These are phyloP conservation scores for Pseudeuparius sepicola DNA, from an alignment of 2,888 invertebrate genomes.

Conservation along the genomic window DNA sequence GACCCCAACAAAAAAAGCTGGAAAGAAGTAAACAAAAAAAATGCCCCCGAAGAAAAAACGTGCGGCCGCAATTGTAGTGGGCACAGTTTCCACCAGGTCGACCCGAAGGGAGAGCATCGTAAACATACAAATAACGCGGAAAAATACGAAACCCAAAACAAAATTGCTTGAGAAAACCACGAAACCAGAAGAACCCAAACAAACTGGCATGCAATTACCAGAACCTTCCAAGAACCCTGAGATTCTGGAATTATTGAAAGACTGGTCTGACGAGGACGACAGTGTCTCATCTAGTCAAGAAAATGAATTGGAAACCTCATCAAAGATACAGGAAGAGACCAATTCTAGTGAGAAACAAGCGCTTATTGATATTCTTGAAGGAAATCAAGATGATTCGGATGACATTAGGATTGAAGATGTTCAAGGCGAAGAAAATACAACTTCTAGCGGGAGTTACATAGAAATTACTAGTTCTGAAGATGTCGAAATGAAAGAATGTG, in stretches of 20 bases:
- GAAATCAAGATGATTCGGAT: conserved; percentile 8
- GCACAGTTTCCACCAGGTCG: conserved; percentile 29
- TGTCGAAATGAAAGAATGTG: too few species aligned
- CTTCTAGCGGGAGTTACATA: too few species aligned
- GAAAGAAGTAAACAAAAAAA: too few species aligned
- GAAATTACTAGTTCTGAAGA: too few species aligned
- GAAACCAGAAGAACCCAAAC: not conserved
- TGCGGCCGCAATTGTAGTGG: conserved; percentile 24
- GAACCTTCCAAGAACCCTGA: conserved; percentile 17
- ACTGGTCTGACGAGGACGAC: conserved; percentile 27
- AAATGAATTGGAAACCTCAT: not conserved
- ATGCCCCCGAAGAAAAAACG: conserved; percentile 32
- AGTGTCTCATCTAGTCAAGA: conserved; percentile 13
- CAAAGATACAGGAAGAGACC: too few species aligned
- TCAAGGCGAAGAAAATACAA: too few species aligned
- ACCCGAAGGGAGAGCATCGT: conserved; percentile 28
- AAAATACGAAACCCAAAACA: conserved; percentile 14
- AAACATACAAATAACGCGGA: conserved; percentile 25
- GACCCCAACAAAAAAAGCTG: too few species aligned
- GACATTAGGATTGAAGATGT: too few species aligned
- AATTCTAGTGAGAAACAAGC: conserved; percentile 15
- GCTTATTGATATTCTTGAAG: conserved; percentile 21
- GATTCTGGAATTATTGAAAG: conserved; percentile 21
- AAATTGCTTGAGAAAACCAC: conserved; percentile 5
- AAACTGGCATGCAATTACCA: conserved; percentile 1